Evolutionary conservation across 2,113 vertebrate genomes (phyloP).

Genomic region (Nanorana parkeri): DNA sequence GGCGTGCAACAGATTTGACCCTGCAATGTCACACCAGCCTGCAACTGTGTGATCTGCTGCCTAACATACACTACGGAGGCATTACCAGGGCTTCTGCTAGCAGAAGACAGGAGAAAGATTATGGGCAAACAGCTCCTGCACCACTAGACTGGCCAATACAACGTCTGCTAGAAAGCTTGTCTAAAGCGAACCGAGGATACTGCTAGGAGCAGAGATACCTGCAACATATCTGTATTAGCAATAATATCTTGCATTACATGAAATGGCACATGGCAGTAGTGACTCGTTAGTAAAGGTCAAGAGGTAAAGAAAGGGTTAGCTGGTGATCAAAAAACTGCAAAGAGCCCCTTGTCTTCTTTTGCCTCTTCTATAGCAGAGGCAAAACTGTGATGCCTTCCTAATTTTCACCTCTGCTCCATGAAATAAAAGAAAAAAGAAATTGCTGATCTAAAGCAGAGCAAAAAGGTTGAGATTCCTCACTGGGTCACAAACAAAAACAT

Average conservation of each 20-base stretch:
- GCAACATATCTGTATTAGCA: conserved; percentile 3
- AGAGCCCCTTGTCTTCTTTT: background rate
- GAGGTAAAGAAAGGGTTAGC: background rate
- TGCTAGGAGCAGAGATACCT: background rate
- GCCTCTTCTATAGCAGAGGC: background rate
- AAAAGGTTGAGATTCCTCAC: background rate
- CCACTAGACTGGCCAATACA: conserved; percentile 16
- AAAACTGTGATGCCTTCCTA: background rate
- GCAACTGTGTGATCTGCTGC: conserved; percentile 53
- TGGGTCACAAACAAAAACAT: conserved; percentile 2
- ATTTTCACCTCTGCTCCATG: too few relatives aligned
- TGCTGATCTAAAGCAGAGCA: background rate
- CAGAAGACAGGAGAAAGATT: background rate
- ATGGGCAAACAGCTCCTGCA: background rate
- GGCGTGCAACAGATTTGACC: conserved; percentile 52
- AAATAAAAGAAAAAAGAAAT: too few relatives aligned
- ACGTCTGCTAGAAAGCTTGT: background rate
- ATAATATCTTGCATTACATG: background rate
- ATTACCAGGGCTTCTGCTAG: conserved; percentile 40
- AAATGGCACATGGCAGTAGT: conserved; percentile 2
- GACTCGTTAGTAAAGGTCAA: background rate
- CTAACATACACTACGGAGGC: conserved; percentile 57
- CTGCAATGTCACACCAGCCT: conserved; percentile 28
- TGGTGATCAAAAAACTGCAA: background rate
- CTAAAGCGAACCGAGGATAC: background rate